Base-by-base conservation (phyloP, 2,797 vertebrate species). In the Helostoma temminkii region DNA sequence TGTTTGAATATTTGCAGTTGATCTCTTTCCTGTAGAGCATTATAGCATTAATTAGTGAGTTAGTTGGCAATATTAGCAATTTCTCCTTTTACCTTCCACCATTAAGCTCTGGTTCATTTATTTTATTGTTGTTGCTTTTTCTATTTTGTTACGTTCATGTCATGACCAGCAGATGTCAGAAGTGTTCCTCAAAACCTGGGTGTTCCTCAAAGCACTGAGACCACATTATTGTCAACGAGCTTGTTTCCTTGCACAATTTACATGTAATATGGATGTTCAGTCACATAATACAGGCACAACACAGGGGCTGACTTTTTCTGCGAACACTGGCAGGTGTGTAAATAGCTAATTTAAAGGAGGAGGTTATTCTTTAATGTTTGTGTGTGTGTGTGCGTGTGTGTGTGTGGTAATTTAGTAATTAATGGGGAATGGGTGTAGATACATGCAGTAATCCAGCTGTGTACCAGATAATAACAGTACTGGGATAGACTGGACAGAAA, bases 91-190 rank as follows among this genome's bases (percentile, higher is more conserved):
- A 37, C 55, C 39, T 66, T 53, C 61, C 59, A 54, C 12, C 43
- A 45, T 37, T 52, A 25, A 47, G 54, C 60, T 16, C 25, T 34
- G 25, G 21, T 64, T 45, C 24, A 46, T 70, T 72, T 39, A 11
- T 46, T 64, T 76, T 19, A 9, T 2, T 14, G 21, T 15, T 32
- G 6, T 8, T 10, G 30, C 25, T 1, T 16, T 11, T 7, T 26
- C 41, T 50, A n/a, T 11, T 42, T 50, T 11, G 0, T 48, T 54
- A 39, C 54, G 39, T 88, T 87, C 74, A 47, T 39, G 19, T 47
- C 10, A 10, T 36, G 54, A 57, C 91, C 93, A 93, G 86, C 80
- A 92, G 93, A 88, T 92, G 93, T 90, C 93, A 93, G 85, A 80
- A 89, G 88, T 88, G 91, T 67, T 88, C 90, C 91, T 93, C 65